These are phyloP conservation scores for Megaceryle maxima DNA, from an alignment of 2,113 vertebrate species.

Conservation along the genomic window DNA sequence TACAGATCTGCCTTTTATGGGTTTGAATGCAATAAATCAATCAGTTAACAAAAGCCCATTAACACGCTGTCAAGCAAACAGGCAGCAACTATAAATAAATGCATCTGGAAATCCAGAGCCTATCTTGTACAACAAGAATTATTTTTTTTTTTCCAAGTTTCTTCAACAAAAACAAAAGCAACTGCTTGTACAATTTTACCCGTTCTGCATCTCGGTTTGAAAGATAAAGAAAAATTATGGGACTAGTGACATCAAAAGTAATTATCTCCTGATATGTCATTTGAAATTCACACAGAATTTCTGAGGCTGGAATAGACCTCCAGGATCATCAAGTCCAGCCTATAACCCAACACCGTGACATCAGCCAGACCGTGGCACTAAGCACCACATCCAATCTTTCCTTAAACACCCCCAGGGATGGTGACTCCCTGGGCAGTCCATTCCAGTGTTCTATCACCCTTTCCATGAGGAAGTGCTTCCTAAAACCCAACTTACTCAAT, in stretches of 20 bases:
- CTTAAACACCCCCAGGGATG: too few relatives aligned
- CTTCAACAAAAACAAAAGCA: background rate
- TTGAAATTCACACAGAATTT: background rate
- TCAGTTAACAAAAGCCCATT: background rate
- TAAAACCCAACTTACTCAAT: background rate
- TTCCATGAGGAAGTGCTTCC: too few relatives aligned
- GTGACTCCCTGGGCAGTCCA: too few relatives aligned
- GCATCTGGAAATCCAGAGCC: background rate
- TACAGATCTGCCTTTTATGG: background rate
- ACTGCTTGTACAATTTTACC: background rate
- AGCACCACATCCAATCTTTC: too few relatives aligned
- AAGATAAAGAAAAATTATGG: background rate
- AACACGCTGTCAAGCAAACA: background rate
- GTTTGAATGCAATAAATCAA: background rate
- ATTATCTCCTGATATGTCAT: background rate
- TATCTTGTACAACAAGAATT: background rate
- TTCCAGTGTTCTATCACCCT: too few relatives aligned
- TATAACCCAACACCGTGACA: too few relatives aligned
- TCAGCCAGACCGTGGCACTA: too few relatives aligned
- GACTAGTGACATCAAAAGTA: background rate
- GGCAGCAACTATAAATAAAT: background rate
- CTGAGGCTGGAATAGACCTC: too few relatives aligned
- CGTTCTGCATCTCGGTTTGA: background rate
- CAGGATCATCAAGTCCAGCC: too few relatives aligned
- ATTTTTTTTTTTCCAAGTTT: background rate